Evolutionary conservation across 2,888 invertebrate genomes (phyloP), one percentile per base, ranked within the genome.

Genomic region (Macrophya alboannulata): DNA sequence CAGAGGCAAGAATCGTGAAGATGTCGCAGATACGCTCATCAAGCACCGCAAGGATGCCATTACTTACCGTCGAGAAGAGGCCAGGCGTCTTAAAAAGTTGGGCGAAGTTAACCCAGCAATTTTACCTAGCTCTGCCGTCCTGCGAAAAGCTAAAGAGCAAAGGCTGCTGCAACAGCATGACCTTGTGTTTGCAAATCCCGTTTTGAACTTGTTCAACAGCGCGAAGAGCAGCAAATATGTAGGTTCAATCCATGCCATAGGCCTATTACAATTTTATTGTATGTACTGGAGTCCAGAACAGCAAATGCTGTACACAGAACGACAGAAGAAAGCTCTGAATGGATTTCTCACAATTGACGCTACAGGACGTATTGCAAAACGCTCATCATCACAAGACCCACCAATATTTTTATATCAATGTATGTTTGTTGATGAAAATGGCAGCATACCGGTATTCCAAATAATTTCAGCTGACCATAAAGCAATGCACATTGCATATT

Each of bases 191-290:
- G 77, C 25, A 4, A 55, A 77, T 21, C 77, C 51, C 9, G 51
- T 55, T 84, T 77, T 77, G 31, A 51, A 77, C 31, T n/a, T 71
- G 37, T 17, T 37, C 45, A 31, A 48, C n/a, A 31, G 40, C 40
- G 43, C 45, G 8, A 6, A 76, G n/a, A 10, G 25, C 17, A 31
- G 55, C 9, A 77, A 77, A n/a, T 43, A 17, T 25, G 55, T 25
- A 12, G 48, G 87, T 8, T 86, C 72, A 68, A 88, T 88, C 31
- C 87, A 86, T 65, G 84, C 74, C 37, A 84, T 88, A 12, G 84
- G 81, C n/a, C 48, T 87, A 3, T 40, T 77, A 12, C 85, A 86
- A 31, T 86, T 85, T 55, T 15, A 86, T 37, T 86, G 86, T 77
- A 71, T 87, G 1, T 86, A 87, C 83, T 87, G 86, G 86, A 68